phyloP scores from a whole-genome alignment of 2,888 invertebrate genomes.

The Plagodis pulveraria region DNA sequence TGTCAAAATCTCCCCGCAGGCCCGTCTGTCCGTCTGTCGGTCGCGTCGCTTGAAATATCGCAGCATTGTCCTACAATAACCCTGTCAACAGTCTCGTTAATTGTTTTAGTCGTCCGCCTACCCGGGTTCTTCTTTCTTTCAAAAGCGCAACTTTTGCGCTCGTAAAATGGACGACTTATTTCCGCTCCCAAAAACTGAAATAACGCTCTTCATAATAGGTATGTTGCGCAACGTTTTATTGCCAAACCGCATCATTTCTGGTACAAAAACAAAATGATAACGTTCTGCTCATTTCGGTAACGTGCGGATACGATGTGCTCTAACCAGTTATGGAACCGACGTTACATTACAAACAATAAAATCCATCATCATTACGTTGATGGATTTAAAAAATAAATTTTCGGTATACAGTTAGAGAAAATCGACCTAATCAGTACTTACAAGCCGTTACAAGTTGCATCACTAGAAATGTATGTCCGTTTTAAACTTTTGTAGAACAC shows the following conservation, averaged over 20 bases:
- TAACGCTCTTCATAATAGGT: conserved; percentile 37
- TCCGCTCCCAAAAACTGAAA: conserved; percentile 56
- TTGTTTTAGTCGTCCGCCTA: conserved; percentile 65
- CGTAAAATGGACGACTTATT: conserved; percentile 64
- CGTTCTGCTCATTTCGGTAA: conserved; percentile 65
- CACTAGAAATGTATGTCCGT: conserved; percentile 24
- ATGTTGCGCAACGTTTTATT: conserved; percentile 61
- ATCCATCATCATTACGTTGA: conserved; percentile 69
- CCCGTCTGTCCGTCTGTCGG: conserved; percentile 66
- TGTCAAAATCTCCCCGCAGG: conserved; percentile 73
- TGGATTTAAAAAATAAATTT: conserved; percentile 77
- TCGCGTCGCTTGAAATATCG: conserved; percentile 73
- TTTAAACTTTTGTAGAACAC: conserved; percentile 14
- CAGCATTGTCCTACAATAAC: conserved; percentile 78
- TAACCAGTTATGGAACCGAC: conserved; percentile 64
- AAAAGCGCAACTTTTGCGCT: conserved; percentile 58
- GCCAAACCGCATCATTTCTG: conserved; percentile 62
- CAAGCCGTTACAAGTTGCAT: conserved; percentile 50
- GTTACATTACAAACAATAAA: conserved; percentile 74
- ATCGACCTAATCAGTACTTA: conserved; percentile 49
- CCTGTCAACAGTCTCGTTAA: conserved; percentile 78
- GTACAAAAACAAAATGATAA: conserved; percentile 68
- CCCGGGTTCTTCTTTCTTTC: conserved; percentile 56
- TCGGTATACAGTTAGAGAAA: conserved; percentile 68
- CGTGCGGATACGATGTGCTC: conserved; percentile 68